These are phyloP conservation scores for Geotrupes spiniger DNA, from an alignment of 2,888 invertebrate species.

Conservation along the genomic window DNA sequence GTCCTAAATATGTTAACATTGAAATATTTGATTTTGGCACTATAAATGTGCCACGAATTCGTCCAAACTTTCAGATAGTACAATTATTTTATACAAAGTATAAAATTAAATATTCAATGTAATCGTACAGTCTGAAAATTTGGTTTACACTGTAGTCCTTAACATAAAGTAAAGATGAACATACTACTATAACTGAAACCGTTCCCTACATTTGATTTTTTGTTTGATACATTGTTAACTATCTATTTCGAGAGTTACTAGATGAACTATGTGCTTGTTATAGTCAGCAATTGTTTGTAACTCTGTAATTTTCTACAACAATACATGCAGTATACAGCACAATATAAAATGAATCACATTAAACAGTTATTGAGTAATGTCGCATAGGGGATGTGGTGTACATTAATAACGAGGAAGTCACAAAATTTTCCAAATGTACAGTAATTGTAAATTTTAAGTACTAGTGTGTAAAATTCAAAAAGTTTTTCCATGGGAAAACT, in stretches of 20 bases:
- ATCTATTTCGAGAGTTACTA: slow-evolving; percentile 32
- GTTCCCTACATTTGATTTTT: slow-evolving; percentile 18
- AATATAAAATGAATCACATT: slow-evolving; percentile 47
- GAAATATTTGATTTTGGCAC: slow-evolving; percentile 17
- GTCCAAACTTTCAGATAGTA: no score
- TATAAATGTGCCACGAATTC: slow-evolving; percentile 5
- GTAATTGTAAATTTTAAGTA: slow-evolving; percentile 19
- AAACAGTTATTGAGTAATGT: slow-evolving; percentile 44
- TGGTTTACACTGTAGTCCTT: slow-evolving; percentile 13
- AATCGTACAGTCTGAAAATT: slow-evolving; percentile 15
- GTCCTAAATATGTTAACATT: slow-evolving; percentile 37
- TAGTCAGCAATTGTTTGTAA: slow-evolving; percentile 18
- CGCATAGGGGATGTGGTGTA: slow-evolving; percentile 34
- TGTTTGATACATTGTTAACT: slow-evolving; percentile 25
- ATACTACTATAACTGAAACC: slow-evolving; percentile 18
- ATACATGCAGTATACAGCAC: slow-evolving; percentile 47
- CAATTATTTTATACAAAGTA: no score
- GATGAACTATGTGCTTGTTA: slow-evolving; percentile 28
- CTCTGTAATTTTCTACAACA: slow-evolving; percentile 40
- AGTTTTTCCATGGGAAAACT: slow-evolving; percentile 20
- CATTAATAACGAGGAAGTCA: slow-evolving; percentile 28
- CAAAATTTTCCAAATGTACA: slow-evolving; percentile 25
- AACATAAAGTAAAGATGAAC: no score
- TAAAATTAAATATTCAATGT: slow-evolving; percentile 10
- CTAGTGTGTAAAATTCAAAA: slow-evolving; percentile 21